Conservation (phyloP, 1,140 invertebrate species). For the Ephestia elutella region DNA sequence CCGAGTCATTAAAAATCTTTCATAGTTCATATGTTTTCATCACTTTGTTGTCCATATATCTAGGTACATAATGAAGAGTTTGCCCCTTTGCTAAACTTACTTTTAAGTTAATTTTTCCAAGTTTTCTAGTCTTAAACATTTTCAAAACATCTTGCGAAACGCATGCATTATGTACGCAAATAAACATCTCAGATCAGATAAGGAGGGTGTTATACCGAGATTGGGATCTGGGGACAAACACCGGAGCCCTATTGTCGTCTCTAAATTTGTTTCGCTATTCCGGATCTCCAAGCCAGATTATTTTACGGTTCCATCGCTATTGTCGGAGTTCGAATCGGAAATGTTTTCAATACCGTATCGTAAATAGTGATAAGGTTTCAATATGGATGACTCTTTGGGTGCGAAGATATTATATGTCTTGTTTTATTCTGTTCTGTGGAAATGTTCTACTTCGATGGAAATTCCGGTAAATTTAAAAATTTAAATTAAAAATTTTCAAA, state of each 20-base stretch:
- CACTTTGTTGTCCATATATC: too few relatives aligned
- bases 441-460: too few relatives aligned
- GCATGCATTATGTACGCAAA: slow-evolving; percentile 34
- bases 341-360: slow-evolving; percentile 4
- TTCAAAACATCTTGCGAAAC: neutral
- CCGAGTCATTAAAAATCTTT: too few relatives aligned
- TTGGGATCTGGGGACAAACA: slow-evolving; percentile 63
- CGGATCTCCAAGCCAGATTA: slow-evolving; percentile 63
- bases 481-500: too few relatives aligned
- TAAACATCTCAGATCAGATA: slow-evolving; percentile 53
- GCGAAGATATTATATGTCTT: too few relatives aligned
- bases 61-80: too few relatives aligned
- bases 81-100: too few relatives aligned
- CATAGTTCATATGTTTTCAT: too few relatives aligned
- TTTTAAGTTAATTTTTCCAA: too few relatives aligned
- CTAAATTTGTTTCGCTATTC: slow-evolving; percentile 68
- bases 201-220: slow-evolving; percentile 43
- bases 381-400: neutral
- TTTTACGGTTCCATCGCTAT: slow-evolving; percentile 56
- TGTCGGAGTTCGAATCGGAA: slow-evolving; percentile 35
- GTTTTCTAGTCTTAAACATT: too few relatives aligned
- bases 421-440: too few relatives aligned
- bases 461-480: too few relatives aligned
- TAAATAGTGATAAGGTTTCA: neutral
- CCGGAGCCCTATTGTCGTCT: slow-evolving; percentile 56